These are phyloP conservation scores for Hemicentrotus pulcherrimus DNA, from an alignment of 35 echinoderm and acorn worm species.

Conservation along the genomic window DNA sequence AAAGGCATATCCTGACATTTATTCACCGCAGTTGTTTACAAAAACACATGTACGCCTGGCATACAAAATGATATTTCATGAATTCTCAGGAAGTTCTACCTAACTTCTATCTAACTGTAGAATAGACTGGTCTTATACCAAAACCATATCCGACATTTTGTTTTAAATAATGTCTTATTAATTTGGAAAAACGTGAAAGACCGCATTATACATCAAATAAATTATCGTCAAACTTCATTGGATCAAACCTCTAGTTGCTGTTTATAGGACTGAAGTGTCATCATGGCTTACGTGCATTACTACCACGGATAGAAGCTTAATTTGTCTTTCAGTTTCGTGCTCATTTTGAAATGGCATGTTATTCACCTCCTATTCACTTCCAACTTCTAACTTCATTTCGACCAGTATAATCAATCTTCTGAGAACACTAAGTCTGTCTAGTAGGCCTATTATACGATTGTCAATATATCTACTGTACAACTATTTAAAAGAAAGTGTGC, in stretches of 20 bases:
- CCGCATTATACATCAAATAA: not conserved
- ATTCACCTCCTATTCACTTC: too few relatives aligned
- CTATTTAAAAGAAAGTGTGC: too few relatives aligned
- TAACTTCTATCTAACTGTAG: too few relatives aligned
- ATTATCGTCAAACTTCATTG: not conserved
- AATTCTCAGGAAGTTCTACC: not conserved
- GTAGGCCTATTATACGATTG: too few relatives aligned
- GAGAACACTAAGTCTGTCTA: too few relatives aligned
- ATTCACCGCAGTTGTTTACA: too few relatives aligned
- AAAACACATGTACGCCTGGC: not conserved
- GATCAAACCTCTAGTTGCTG: not conserved
- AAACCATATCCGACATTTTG: not conserved
- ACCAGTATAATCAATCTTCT: too few relatives aligned
- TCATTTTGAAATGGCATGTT: too few relatives aligned
- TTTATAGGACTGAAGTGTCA: not conserved
- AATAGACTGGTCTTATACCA: not conserved
- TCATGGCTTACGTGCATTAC: not conserved
- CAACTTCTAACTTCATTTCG: too few relatives aligned
- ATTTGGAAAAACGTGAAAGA: not conserved
- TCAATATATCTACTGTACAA: too few relatives aligned
- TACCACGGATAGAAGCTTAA: not conserved
- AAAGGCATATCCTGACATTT: not conserved
- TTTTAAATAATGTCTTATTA: not conserved
- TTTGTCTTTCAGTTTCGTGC: too few relatives aligned
- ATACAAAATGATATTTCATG: not conserved